Percentiles rank a stretch among this genome's conserved stretches.
These are phyloP conservation scores for Creontiades dilutus DNA, from an alignment of 2,888 invertebrate genomes.

Conservation along the genomic window DNA sequence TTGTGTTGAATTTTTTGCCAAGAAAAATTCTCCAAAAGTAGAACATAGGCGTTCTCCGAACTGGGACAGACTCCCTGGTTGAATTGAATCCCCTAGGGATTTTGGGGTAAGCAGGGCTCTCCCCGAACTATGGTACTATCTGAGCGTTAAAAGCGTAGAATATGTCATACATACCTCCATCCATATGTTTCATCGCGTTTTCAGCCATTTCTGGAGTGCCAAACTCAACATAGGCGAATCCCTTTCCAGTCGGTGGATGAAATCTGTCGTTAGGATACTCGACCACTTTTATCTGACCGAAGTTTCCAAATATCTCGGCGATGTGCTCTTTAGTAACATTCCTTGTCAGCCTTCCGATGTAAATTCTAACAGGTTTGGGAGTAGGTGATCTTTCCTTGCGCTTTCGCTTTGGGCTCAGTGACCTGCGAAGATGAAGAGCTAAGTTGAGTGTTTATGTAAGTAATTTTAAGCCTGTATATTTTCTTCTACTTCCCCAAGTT, in stretches of 20 bases:
- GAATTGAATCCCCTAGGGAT: no score
- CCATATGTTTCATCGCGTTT: slow-evolving; percentile 99
- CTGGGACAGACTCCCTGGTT: no score
- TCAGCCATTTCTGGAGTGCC: slow-evolving; percentile 96
- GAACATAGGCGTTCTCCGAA: no score
- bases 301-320: slow-evolving; percentile 93
- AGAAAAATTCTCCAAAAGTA: no score
- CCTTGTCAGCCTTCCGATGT: slow-evolving; percentile 93
- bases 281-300: slow-evolving; percentile 91
- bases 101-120: no score
- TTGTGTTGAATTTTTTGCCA: no score
- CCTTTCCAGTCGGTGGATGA: slow-evolving; percentile 93
- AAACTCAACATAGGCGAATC: slow-evolving; percentile 97
- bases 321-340: slow-evolving; percentile 96
- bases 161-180: slow-evolving; percentile 85
- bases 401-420: slow-evolving; percentile 83
- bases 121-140: no score
- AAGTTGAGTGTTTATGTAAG: no score
- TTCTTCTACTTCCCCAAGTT: neutral
- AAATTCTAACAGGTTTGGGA: slow-evolving; percentile 94
- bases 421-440: slow-evolving; percentile 78
- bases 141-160: no score
- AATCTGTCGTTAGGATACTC: slow-evolving; percentile 94
- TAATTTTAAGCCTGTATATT: neutral
- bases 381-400: slow-evolving; percentile 92